These are phyloP conservation scores for Turnix velox DNA, from an alignment of 2,113 vertebrate species.

Conservation along the genomic window DNA sequence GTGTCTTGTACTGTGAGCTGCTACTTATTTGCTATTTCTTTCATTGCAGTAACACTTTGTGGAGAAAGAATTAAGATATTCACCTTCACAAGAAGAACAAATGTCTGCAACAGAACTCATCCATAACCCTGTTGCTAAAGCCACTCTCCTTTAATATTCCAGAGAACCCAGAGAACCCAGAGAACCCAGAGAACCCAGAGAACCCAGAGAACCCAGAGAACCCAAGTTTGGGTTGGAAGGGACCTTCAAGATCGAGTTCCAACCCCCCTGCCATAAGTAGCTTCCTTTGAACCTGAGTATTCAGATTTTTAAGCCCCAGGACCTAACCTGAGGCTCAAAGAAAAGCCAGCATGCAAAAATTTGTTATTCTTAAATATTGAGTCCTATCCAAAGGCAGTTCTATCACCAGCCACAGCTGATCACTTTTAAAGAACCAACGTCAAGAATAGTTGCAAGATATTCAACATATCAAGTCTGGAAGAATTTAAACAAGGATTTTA, in stretches of 20 bases:
- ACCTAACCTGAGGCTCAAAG: background rate
- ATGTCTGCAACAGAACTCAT: slow-evolving; percentile 22
- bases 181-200: too few species aligned
- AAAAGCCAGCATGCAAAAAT: background rate
- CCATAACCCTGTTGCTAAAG: slow-evolving; percentile 14
- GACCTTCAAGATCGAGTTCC: too few species aligned
- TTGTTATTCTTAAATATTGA: background rate
- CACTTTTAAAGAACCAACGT: slow-evolving; percentile 1
- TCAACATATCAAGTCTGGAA: background rate
- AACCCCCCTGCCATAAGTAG: too few species aligned
- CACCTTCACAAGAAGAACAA: background rate
- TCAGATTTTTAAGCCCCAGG: slow-evolving; percentile 27
- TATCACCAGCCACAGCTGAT: background rate
- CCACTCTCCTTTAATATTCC: slow-evolving; percentile 38
- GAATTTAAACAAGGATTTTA: background rate
- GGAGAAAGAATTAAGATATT: slow-evolving; percentile 45
- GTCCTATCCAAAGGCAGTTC: slow-evolving; percentile 3
- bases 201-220: too few species aligned
- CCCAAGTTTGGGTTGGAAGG: too few species aligned
- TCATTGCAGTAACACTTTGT: slow-evolving; percentile 20
- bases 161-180: too few species aligned
- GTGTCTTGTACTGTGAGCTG: slow-evolving; percentile 8
- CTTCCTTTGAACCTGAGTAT: slow-evolving; percentile 4
- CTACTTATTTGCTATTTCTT: slow-evolving; percentile 43
- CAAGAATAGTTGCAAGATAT: too few species aligned